These are phyloP conservation scores for Natator depressus DNA, from an alignment of 2,113 vertebrate genomes.

Conservation along the genomic window DNA sequence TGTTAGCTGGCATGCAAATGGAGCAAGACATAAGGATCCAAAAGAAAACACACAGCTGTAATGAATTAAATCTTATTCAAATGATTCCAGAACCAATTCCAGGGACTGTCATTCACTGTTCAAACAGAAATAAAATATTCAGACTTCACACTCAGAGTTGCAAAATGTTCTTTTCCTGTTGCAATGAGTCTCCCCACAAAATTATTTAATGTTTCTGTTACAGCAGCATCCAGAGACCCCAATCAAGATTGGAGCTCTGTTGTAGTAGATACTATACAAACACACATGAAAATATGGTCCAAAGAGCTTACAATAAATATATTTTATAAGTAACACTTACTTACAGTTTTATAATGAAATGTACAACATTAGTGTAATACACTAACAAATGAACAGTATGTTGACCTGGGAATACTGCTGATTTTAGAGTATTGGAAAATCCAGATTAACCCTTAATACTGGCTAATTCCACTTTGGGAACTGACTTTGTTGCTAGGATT, in stretches of 20 bases:
- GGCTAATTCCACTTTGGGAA: background rate
- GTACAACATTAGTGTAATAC: rapidly evolving
- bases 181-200: background rate
- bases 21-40: background rate
- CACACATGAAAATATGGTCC: rapidly evolving
- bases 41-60: conserved; percentile 1
- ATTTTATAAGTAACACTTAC: rapidly evolving
- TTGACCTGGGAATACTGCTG: background rate
- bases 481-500: rapidly evolving
- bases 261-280: rapidly evolving
- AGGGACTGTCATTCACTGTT: background rate
- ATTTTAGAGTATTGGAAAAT: background rate
- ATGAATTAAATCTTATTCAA: background rate
- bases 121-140: background rate
- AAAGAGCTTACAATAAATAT: rapidly evolving
- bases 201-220: background rate
- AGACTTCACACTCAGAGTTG: background rate
- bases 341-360: rapidly evolving
- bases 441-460: background rate
- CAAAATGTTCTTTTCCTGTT: background rate
- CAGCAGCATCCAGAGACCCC: background rate
- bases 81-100: background rate
- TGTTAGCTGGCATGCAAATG: background rate
- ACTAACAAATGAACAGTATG: background rate
- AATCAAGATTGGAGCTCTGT: background rate